Percentiles rank a stretch among this genome's conserved stretches.
Evolutionary conservation across 2,797 vertebrate genomes (phyloP).

Genomic region (Neostethus bicornis): DNA sequence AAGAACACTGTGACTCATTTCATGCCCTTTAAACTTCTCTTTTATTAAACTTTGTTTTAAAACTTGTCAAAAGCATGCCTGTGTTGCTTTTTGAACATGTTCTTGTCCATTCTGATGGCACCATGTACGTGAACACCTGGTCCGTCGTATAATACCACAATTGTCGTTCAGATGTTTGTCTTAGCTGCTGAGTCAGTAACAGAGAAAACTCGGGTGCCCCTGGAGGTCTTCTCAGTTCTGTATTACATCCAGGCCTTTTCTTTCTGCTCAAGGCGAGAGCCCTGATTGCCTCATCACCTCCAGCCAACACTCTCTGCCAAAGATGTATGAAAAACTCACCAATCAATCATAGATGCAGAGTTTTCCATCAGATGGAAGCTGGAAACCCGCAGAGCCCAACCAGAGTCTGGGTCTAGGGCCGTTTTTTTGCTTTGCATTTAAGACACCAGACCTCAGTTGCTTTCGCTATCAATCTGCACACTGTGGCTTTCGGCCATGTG

Average conservation of each 20-base stretch:
- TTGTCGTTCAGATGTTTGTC: no score
- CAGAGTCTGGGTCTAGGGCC: conserved; percentile 54
- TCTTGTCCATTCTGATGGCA: no score
- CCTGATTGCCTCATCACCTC: conserved; percentile 72
- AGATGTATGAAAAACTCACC: conserved; percentile 69
- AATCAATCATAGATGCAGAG: conserved; percentile 70
- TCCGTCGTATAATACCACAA: no score
- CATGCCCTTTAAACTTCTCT: no score
- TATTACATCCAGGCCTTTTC: conserved; percentile 66
- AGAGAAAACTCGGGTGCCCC: conserved; percentile 41
- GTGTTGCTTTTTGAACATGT: no score
- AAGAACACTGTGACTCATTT: no score
- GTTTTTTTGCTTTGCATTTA: conserved; percentile 43
- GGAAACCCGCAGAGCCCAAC: conserved; percentile 51
- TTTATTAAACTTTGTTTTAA: no score
- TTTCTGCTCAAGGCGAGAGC: conserved; percentile 59
- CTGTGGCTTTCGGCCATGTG: conserved; percentile 40
- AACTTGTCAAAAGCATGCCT: no score
- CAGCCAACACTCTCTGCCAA: conserved; percentile 62
- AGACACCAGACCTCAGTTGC: conserved; percentile 9
- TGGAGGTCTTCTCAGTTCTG: conserved; percentile 45
- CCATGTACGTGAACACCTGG: no score
- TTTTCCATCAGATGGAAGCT: conserved; percentile 57
- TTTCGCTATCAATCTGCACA: conserved; percentile 42
- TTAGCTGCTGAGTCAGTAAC: conserved; percentile 33